phyloP scores from a whole-genome alignment of 2,888 invertebrate species.

The Synanthedon andrenaeformis region DNA sequence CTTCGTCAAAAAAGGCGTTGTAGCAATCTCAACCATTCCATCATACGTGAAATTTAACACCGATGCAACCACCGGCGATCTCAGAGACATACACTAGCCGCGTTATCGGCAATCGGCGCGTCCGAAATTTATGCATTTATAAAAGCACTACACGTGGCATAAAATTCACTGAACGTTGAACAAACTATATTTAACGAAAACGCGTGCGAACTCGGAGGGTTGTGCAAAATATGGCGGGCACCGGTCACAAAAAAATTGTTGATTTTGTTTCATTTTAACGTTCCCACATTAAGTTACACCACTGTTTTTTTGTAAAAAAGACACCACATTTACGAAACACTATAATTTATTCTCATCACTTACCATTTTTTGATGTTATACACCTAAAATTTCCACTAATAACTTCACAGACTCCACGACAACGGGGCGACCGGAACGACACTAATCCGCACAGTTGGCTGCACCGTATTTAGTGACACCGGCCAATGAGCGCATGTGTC shows the following conservation, averaged over 20 bases:
- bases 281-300: constrained; percentile 22
- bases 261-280: constrained; percentile 37
- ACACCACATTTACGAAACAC: constrained; percentile 42
- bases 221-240: constrained; percentile 69
- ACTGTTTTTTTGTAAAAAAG: constrained; percentile 25
- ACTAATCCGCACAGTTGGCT: constrained; percentile 63
- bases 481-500: constrained; percentile 68
- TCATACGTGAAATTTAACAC: constrained; percentile 66
- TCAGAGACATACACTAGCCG: constrained; percentile 17
- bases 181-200: constrained; percentile 43
- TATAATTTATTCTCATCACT: constrained; percentile 55
- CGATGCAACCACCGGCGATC: constrained; percentile 22
- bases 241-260: constrained; percentile 44
- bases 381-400: constrained; percentile 67
- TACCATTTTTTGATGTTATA: constrained; percentile 69
- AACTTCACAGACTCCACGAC: constrained; percentile 65
- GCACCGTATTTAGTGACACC: constrained; percentile 35
- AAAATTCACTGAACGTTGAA: constrained; percentile 65
- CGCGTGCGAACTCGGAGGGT: constrained; percentile 62
- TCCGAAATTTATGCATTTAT: constrained; percentile 14
- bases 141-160: constrained; percentile 63
- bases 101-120: constrained; percentile 5
- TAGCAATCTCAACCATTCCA: constrained; percentile 45
- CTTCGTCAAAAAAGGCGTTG: constrained; percentile 61
- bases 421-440: constrained; percentile 65